phyloP scores from a whole-genome alignment of 2,113 vertebrate species.

The Herpetotheres cachinnans region DNA sequence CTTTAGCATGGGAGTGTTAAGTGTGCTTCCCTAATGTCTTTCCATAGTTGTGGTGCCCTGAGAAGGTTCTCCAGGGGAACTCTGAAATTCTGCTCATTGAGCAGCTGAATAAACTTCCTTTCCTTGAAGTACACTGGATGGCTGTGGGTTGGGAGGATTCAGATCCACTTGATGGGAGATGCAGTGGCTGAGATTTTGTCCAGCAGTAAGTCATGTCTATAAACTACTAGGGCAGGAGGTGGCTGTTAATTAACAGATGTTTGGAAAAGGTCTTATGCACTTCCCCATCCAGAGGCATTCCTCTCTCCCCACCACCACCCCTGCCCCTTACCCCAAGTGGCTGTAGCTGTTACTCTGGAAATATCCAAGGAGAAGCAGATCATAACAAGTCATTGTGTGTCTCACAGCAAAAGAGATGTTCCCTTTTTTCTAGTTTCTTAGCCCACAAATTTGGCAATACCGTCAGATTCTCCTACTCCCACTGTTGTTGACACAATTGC shows the following conservation, averaged over 20 bases:
- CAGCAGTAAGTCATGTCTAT: neutral
- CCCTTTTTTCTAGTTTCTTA: neutral
- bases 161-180: neutral
- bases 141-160: neutral
- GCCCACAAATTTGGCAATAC: neutral
- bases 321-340: neutral
- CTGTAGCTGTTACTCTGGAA: neutral
- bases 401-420: neutral
- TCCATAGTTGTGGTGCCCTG: neutral
- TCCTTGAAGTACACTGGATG: neutral
- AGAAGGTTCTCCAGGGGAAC: neutral
- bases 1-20: neutral
- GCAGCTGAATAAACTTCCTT: neutral
- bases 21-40: neutral
- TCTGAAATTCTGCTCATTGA: neutral
- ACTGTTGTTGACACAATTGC: neutral
- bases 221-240: neutral
- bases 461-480: neutral
- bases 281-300: neutral
- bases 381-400: neutral
- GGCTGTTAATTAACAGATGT: neutral
- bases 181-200: neutral
- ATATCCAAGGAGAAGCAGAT: neutral
- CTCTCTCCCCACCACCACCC: no score
- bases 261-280: neutral